Percentiles rank a stretch among this genome's conserved stretches.
Evolutionary conservation across 2,888 invertebrate genomes (phyloP).

Genomic region (Drosophila dives): DNA sequence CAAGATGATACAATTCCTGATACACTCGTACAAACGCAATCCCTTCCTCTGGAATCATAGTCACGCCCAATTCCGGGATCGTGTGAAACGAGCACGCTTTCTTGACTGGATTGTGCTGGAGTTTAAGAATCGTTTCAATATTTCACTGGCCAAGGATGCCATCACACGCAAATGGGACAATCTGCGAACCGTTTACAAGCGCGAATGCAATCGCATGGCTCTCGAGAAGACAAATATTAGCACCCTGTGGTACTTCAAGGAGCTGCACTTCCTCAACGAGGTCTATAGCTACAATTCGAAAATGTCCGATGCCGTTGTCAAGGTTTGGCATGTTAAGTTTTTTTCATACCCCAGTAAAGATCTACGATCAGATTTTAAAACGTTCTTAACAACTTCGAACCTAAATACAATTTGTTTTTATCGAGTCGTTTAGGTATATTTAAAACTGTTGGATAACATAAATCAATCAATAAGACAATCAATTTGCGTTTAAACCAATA

Average conservation of each 20-base stretch:
- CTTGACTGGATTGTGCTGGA: slow-evolving; percentile 80
- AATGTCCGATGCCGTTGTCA: slow-evolving; percentile 78
- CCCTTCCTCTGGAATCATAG: slow-evolving; percentile 82
- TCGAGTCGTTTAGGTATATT: neutral
- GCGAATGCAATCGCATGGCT: slow-evolving; percentile 83
- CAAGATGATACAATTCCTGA: slow-evolving; percentile 82
- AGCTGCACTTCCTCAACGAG: slow-evolving; percentile 80
- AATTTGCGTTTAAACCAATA: neutral
- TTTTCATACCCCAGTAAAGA: neutral
- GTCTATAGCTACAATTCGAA: slow-evolving; percentile 80
- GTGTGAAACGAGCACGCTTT: slow-evolving; percentile 78
- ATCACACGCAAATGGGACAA: slow-evolving; percentile 83
- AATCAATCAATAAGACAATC: neutral
- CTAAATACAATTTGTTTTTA: neutral
- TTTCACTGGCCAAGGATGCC: slow-evolving; percentile 79
- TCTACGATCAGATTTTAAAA: neutral
- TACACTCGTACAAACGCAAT: slow-evolving; percentile 81
- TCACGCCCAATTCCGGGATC: slow-evolving; percentile 81
- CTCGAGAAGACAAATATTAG: slow-evolving; percentile 81
- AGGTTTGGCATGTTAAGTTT: slow-evolving; percentile 58
- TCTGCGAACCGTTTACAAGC: slow-evolving; percentile 81
- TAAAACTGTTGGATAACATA: neutral
- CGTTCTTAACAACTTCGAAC: neutral
- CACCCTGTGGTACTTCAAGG: slow-evolving; percentile 82
- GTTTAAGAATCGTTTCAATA: slow-evolving; percentile 80